Base-by-base conservation (phyloP, 2,113 vertebrate genomes). In the Gallinago paraguaiae region DNA sequence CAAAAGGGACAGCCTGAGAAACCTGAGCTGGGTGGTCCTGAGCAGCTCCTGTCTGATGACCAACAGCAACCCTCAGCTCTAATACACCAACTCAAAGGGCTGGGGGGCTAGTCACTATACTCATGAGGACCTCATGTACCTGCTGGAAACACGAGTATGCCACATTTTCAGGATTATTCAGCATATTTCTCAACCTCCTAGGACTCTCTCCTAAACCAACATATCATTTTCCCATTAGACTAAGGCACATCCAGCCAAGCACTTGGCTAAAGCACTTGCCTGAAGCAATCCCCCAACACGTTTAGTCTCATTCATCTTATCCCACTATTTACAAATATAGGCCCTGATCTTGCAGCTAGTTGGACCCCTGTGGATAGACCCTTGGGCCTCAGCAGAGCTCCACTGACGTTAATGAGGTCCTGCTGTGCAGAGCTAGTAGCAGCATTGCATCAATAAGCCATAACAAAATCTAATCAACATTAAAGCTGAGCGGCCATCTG, bases 401-500 rank as follows among this genome's bases (percentile, higher is more conserved):
- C 51, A 17, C 50, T 31, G 76, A 80, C 67, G 23, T 45, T 64
- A 76, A 81, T 41, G 59, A 91, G 59, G 43, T 50, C 78, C 45
- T 87, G 78, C 60, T 77, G 88, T 46, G 72, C 69, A 68, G 78
- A 77, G 82, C 33, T 50, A 27, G 43, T 72, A 86, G 88, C 45
- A 81, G 74, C 82, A 72, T 72, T 83, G 37, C 77, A 69, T 92
- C 91, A 81, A 64, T 92, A 93, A 93, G 65, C 85, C 78, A 64
- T 87, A 84, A 77, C 64, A 84, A 65, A 81, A 35, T 31, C 78
- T 90, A 74, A 81, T 60, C 74, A 82, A 70, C 79, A 31, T 78
- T 84, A 78, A 91, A 90, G 60, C 68, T 27, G 53, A 76, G 65
- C 5, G 1, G 68, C 88, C 82, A 90, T 84, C 91, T 93, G 88